Evolutionary conservation across 2,797 vertebrate genomes (phyloP), one percentile per base, ranked within the genome.

Genomic region (Chiroxiphia lanceolata): DNA sequence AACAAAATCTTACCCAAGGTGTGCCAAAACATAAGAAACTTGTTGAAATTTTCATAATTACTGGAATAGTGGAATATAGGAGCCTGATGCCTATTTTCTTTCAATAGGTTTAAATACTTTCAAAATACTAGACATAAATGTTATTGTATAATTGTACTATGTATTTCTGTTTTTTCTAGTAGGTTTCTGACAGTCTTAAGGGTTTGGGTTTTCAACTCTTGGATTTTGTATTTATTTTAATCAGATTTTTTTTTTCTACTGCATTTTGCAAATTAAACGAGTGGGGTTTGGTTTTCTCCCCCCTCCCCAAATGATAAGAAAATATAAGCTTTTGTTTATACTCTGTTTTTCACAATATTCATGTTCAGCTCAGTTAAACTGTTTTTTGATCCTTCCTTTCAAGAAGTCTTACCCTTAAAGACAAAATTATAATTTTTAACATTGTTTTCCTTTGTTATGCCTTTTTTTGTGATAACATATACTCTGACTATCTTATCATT

Each of bases 241-340:
- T 50, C 9, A 72, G 8, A 1, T 29, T 79, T 45, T 57, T 63
- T 2, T 50, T 2, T 22, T 48, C 25, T 47, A 23, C 14, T 42
- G 8, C 0, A 36, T 78, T 81, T 54, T 78, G 13, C 29, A 89
- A 71, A 84, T 36, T 57, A 74, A 61, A 70, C 59, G 1, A 12
- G 6, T 40, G 10, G 3, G 6, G 1, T n/a, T 42, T 38, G 11
- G 36, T 63, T 21, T 23, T 15, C 10, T 45, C 4, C 11, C 11
- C 5, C 51, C 6, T 51, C 12, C 31, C 11, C 8, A 4, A 31
- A 71, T 79, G 47, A 1, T 22, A 89, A 76, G 53, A 65, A 83
- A 80, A 77, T 36, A 9, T 0, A 1, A 36, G 64, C 2, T 57
- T 61, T 36, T 48, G 2, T 42, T 78, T 31, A 11, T 79, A 5